Base-by-base conservation (phyloP, 2,797 vertebrate species). In the Ispidina lecontei region DNA sequence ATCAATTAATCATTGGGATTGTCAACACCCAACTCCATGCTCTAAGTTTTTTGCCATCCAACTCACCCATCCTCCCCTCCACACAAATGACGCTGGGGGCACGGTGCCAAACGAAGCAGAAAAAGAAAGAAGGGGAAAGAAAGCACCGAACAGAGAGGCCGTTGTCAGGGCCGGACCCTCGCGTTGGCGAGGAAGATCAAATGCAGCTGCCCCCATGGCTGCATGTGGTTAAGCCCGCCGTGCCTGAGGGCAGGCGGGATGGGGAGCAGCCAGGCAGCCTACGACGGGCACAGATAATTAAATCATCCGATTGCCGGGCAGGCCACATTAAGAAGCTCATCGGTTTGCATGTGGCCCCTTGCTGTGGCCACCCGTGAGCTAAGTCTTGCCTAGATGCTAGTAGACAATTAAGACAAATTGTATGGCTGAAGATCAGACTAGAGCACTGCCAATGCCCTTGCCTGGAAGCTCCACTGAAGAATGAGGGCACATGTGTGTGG, bases 251-350 rank as follows among this genome's bases (percentile, higher is more conserved):
- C 94, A 96, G 92, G 91, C 91, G 79, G 96, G 91, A 96, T 95
- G 94, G 94, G 94, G 95, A 95, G 96, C 94, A 96, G 96, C 96
- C 96, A 97, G 95, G 93, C 96, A 96, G 94, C 96, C 96, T 94
- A 94, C 92, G 46, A 96, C 89, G 96, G 96, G 96, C 95, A 97
- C 95, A 96, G 95, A 97, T 97, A 96, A 97, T 97, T 97, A 97
- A 97, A 96, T 96, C 93, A 97, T 96, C 92, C 89, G 94, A 96
- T 94, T 96, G 95, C 96, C 72, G 96, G 94, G 93, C 95, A 96
- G 94, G 91, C 94, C 96, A 96, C 96, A 97, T 96, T 95, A 96
- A 97, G 96, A 96, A 92, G 94, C 93, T 96, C 92, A 88, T 94
- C 92, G 84, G 95, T 95, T 94, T 96, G 95, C 92, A 94, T 96